Evolutionary conservation across 2,113 vertebrate genomes (phyloP), one percentile per base, ranked within the genome.

Genomic region (Cyprichromis sp.): DNA sequence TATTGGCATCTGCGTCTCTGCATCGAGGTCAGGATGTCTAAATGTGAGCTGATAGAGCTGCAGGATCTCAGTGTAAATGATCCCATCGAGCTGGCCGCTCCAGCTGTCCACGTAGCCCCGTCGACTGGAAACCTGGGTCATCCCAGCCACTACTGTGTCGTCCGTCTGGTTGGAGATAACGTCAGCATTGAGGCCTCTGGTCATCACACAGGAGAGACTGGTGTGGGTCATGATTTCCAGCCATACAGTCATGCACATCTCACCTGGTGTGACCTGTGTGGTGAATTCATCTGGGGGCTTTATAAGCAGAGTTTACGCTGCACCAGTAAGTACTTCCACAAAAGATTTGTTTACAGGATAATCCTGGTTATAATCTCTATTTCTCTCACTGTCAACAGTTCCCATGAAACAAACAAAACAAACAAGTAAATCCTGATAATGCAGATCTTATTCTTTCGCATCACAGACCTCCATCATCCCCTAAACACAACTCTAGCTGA

Each of bases 261-360:
- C 34, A 97, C 97, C 94, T 99, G 98, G 98, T 99, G 98, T 90
- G 98, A 99, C 93, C 96, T 99, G 86, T 99, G 98, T 91, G 98
- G 98, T 29, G 98, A 99, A 73, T 99, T 99, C 95, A 97, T 99
- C 94, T 99, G 98, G 98, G 98, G 98, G 31, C 95, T 98, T 52
- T 98, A 97, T 95, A 97, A 97, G 88, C 98, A 97, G 95, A 97
- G 97, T 81, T 95, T 99, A 73, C 97, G 97, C 90, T 99, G 98
- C 87, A 54, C 92, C 82, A 94, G 98, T 99, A 95, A 99, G 98
- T 99, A 92, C 4, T 16, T 17, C 24, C 42, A 3, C 13, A 5
- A 55, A 42, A 7, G 50, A 40, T n/a, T n/a, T 80, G 34, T 87
- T 86, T 45, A 57, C 13, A 59, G 29, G 71, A 63, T 26, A 76